Evolutionary conservation across 2,113 vertebrate species (phyloP).

Genomic region (Anoplopoma fimbria): DNA sequence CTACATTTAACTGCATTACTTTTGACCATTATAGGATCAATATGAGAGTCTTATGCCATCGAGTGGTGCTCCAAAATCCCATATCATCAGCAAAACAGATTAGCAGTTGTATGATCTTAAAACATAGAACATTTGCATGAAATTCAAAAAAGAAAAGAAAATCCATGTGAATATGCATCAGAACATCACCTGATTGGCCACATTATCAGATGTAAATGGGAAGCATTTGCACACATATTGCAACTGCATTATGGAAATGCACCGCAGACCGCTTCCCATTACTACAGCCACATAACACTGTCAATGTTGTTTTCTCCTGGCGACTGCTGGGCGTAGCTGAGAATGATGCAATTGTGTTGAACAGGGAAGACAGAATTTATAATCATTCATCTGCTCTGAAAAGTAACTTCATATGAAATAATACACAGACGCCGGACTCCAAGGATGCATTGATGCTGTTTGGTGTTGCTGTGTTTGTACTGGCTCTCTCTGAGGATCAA

Average conservation of each 20-base stretch:
- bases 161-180: background rate
- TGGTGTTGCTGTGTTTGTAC: constrained; percentile 8
- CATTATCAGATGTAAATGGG: constrained; percentile 9
- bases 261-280: background rate
- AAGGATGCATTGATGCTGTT: constrained; percentile 11
- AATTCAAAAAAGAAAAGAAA: background rate
- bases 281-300: background rate
- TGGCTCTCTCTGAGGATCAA: constrained; percentile 37
- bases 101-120: background rate
- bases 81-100: background rate
- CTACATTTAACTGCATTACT: background rate
- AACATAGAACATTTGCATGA: background rate
- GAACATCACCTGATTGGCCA: background rate
- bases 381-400: constrained; percentile 43
- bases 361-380: constrained; percentile 39
- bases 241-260: constrained; percentile 13
- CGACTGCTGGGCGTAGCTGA: background rate
- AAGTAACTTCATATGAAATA: constrained; percentile 29
- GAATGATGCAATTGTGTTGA: constrained; percentile 44
- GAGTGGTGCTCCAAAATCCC: background rate
- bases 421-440: background rate
- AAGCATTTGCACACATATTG: constrained; percentile 10
- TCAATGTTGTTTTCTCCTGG: constrained; percentile 20
- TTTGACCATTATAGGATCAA: background rate
- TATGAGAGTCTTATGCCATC: background rate